phyloP scores from a whole-genome alignment of 30 jellyfish, hydroid and myxozoan genomes.

The Rhopilema esculentum region DNA sequence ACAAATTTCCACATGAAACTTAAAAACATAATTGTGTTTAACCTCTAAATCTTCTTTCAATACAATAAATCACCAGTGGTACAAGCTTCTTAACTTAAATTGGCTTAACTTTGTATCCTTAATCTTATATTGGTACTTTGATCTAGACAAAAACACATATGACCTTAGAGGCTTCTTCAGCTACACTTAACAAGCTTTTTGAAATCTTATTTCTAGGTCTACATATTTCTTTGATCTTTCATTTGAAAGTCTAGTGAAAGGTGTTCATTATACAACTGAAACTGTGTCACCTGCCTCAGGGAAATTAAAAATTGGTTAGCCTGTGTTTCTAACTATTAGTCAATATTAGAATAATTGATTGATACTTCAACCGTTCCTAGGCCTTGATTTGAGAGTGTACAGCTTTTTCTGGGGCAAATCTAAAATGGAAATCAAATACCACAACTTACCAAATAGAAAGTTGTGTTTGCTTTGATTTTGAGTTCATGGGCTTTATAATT shows the following conservation, averaged over 20 bases:
- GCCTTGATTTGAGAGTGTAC: background rate
- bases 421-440: background rate
- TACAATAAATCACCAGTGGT: background rate
- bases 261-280: background rate
- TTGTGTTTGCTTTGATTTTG: no score
- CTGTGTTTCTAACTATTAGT: background rate
- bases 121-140: background rate
- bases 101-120: background rate
- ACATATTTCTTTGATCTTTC: background rate
- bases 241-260: background rate
- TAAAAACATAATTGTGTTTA: background rate
- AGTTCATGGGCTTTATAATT: no score
- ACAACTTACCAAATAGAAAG: background rate
- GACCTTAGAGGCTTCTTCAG: background rate
- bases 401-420: background rate
- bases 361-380: background rate
- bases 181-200: background rate
- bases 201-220: background rate
- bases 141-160: background rate
- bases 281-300: background rate
- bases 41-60: background rate
- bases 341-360: no score
- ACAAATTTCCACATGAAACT: background rate
- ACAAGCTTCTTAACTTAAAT: background rate
- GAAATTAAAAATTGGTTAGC: background rate